Conservation (phyloP, 1,140 invertebrate genomes). For the Neelides sp. region DNA sequence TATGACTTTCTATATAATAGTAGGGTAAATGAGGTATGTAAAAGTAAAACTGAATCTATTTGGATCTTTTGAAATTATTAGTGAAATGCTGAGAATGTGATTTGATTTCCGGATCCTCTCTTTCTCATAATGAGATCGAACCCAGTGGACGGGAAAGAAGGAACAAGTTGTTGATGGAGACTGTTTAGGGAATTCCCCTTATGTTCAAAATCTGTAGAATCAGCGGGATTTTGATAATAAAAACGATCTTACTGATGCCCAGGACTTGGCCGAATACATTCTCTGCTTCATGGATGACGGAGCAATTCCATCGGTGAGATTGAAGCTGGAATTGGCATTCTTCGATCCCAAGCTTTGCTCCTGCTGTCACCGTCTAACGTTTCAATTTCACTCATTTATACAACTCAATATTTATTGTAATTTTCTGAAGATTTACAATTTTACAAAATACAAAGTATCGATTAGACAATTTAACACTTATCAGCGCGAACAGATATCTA, state of each 20-base stretch:
- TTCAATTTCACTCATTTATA: conserved; percentile 6
- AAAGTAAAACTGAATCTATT: too few species aligned
- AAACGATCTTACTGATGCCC: conserved; percentile 35
- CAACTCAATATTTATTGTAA: conserved; percentile 6
- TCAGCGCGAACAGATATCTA: conserved; percentile 13
- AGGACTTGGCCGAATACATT: conserved; percentile 61
- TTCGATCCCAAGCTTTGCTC: conserved; percentile 67
- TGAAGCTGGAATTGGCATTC: conserved; percentile 83
- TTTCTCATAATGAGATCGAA: neutral
- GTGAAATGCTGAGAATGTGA: neutral
- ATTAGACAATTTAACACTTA: neutral
- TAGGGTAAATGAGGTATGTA: too few species aligned
- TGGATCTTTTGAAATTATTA: too few species aligned
- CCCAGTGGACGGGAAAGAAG: neutral
- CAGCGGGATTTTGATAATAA: neutral
- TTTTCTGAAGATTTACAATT: neutral
- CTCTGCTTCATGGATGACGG: conserved; percentile 47
- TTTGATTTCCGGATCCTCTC: neutral
- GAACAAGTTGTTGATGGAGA: neutral
- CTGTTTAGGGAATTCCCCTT: neutral
- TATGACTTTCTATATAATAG: too few species aligned
- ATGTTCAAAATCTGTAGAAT: too few species aligned
- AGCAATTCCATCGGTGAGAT: conserved; percentile 80
- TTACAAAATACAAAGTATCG: conserved; percentile 3
- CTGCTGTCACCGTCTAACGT: conserved; percentile 51